phyloP scores from a whole-genome alignment of 2,113 vertebrate genomes.

The Ammodytes dubius region DNA sequence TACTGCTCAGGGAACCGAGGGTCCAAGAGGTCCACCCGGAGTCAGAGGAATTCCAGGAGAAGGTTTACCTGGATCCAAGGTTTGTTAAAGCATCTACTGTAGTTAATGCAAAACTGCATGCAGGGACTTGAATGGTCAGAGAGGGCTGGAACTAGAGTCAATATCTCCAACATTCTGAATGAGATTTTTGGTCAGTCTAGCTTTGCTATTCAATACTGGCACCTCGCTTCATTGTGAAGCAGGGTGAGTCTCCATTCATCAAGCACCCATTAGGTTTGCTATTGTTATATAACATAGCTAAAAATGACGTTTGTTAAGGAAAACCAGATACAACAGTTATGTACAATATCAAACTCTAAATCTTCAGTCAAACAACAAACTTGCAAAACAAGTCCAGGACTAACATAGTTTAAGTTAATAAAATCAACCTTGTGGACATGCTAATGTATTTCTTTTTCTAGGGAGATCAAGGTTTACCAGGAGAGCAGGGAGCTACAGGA shows the following conservation, averaged over 20 bases:
- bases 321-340: background rate
- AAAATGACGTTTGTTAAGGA: background rate
- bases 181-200: background rate
- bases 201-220: background rate
- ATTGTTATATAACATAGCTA: background rate
- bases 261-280: background rate
- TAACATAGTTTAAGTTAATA: background rate
- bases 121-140: background rate
- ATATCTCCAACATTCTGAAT: too few species aligned
- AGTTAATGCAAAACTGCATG: background rate
- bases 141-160: background rate
- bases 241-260: background rate
- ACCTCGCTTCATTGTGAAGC: background rate
- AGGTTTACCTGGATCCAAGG: constrained; percentile 90
- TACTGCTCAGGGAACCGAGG: constrained; percentile 86
- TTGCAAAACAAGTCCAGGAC: background rate
- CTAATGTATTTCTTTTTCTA: constrained; percentile 50
- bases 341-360: background rate
- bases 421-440: background rate
- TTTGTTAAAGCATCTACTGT: constrained; percentile 62
- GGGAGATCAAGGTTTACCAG: constrained; percentile 90
- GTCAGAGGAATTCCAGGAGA: constrained; percentile 88
- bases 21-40: constrained; percentile 88
- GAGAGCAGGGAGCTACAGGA: constrained; percentile 88
- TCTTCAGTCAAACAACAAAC: background rate